Evolutionary conservation across 2,888 invertebrate species (phyloP).

Genomic region (Tetheella fluctuosa): DNA sequence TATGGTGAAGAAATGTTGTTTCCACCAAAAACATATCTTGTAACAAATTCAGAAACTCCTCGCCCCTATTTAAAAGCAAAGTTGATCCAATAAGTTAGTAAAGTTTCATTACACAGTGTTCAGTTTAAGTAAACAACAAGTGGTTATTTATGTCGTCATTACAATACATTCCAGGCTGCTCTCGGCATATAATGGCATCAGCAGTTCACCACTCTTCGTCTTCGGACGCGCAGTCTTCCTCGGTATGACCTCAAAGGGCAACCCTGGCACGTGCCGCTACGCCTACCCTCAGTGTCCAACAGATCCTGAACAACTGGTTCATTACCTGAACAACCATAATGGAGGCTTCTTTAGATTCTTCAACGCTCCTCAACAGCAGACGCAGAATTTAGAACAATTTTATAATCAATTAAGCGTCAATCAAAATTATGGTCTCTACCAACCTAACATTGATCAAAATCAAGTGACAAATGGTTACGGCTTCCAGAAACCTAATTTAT

Average conservation of each 20-base stretch:
- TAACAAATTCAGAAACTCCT: too few relatives aligned
- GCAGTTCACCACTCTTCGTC: conserved; percentile 86
- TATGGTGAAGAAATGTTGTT: too few relatives aligned
- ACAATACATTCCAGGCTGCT: conserved; percentile 76
- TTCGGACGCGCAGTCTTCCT: conserved; percentile 91
- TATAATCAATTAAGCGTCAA: conserved; percentile 57
- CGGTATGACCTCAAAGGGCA: conserved; percentile 87
- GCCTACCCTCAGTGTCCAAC: conserved; percentile 90
- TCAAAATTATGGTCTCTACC: conserved; percentile 40
- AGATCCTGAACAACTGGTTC: conserved; percentile 88
- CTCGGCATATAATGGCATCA: conserved; percentile 80
- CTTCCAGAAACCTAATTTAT: conserved; percentile 26
- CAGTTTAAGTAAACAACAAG: too few relatives aligned
- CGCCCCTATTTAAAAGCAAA: too few relatives aligned
- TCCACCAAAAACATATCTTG: too few relatives aligned
- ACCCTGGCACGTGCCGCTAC: conserved; percentile 83
- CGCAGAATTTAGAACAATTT: conserved; percentile 67
- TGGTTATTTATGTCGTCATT: not conserved
- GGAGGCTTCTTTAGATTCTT: conserved; percentile 94
- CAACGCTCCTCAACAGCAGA: conserved; percentile 72
- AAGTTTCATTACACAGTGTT: too few relatives aligned
- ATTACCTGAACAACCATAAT: conserved; percentile 93
- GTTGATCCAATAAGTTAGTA: too few relatives aligned
- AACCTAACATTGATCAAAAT: conserved; percentile 26
- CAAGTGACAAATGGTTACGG: conserved; percentile 22